Evolutionary conservation across 2,888 invertebrate genomes (phyloP), one percentile per base, ranked within the genome.

Genomic region (Ernsta delagoae): DNA sequence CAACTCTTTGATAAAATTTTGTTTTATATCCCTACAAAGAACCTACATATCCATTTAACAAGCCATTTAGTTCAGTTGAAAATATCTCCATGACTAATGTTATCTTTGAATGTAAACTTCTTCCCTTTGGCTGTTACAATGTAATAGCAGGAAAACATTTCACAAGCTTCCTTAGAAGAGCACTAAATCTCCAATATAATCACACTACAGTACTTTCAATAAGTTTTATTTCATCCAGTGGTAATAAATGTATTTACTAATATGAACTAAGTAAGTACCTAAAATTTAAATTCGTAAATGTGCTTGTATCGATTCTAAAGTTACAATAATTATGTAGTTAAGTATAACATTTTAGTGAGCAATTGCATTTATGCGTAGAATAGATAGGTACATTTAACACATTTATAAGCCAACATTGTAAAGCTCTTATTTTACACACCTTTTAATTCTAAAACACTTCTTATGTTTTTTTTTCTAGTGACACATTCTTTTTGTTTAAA

Each of bases 221-320:
- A 70, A n/a, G 70, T 79, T 77, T 73, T 76, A 79, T 65, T 60
- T 71, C 70, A 59, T 70, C 74, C 70, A 74, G 70, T 77, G 74
- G 70, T 77, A 77, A 78, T 74, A 78, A 75, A 79, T 74, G 69
- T 67, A 69, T 75, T 70, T 82, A 83, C 74, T 76, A 80, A 79
- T 70, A 82, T 80, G 74, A 77, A 79, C 71, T 70, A 64, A 67
- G 67, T 71, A 70, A 79, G 64, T 71, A 70, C 80, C 75, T 78
- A 73, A 74, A 77, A 77, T 80, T 81, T 85, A 86, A 88, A 89
- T 88, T 89, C 88, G 88, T 82, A 82, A 79, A 79, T 80, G 84
- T 87, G 83, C 83, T 82, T 76, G 61, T 70, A 50, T 71, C 45
- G 57, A 73, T 57, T 72, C 62, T 70, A 72, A 65, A 41, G 71